Evolutionary conservation across 2,113 vertebrate species (phyloP), one percentile per base, ranked within the genome.

Genomic region (Vimba vimba): DNA sequence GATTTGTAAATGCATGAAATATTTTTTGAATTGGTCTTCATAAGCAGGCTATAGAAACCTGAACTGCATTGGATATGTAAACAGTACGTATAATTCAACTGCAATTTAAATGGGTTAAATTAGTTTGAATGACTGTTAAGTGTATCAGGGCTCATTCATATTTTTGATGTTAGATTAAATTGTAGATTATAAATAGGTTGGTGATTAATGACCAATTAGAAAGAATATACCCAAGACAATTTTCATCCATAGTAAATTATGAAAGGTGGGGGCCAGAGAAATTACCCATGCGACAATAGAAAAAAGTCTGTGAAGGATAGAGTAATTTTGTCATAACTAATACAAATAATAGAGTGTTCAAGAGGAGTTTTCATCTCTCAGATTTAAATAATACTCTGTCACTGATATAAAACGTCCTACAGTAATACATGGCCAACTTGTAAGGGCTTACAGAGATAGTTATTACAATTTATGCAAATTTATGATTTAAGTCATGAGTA

Each of bases 321-420:
- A 87, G 45, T 84, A 50, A 80, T 84, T 87, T 80, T 64, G 21
- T 60, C 86, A 74, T 80, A 50, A 79, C 86, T 55, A 68, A 80
- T 80, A 66, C 23, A 50, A 36, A 52, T 87, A 84, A 85, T 82
- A 68, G 21, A 69, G 76, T n/a, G 60, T 82, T 64, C 23, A 76
- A 27, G 76, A 84, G 36, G 27, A 25, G n/a, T 73, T 84, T 60
- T 55, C 77, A 47, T n/a, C 60, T 57, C 25, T 60, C n/a, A 59
- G 23, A 86, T 55, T 43, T 68, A n/a, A 68, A 66, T 64, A 52
- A 25, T 19, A 4, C 6, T 57, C 45, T n/a, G 55, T 83, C 62
- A 71, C 45, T 83, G 64, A 57, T 23, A 23, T 19, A 43, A 68
- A 10, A 71, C 12, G 2, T 5, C n/a, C 11, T 23, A 30, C 43